These are phyloP conservation scores for Stegastes partitus DNA, from an alignment of 2,113 vertebrate genomes.

Conservation along the genomic window DNA sequence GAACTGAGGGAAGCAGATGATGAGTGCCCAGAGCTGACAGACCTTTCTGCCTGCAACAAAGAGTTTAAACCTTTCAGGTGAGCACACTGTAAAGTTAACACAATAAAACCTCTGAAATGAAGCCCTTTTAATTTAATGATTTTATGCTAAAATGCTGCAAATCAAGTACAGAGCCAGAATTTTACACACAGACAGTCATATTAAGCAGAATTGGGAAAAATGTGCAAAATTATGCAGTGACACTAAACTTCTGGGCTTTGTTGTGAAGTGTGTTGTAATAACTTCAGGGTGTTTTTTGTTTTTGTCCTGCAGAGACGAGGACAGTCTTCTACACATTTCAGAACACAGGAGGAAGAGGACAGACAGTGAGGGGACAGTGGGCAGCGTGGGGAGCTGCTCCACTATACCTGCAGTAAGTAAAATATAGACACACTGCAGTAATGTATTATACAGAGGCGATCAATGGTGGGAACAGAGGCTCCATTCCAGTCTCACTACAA, in stretches of 20 bases:
- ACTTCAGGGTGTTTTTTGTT: not conserved
- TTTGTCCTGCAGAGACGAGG: conserved; percentile 84
- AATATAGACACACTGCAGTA: not conserved
- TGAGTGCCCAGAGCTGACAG: conserved; percentile 84
- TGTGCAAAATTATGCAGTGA: not conserved
- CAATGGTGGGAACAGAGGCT: too few species aligned
- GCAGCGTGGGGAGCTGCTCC: conserved; percentile 90
- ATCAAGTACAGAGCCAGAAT: not conserved
- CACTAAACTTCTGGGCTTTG: not conserved
- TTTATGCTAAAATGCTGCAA: not conserved
- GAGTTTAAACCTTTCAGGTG: conserved; percentile 87
- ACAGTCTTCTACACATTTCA: conserved; percentile 76
- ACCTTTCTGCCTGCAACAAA: conserved; percentile 83
- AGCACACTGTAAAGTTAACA: not conserved
- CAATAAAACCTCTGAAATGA: not conserved
- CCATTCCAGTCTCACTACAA: not conserved
- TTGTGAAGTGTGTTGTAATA: not conserved
- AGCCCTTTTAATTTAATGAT: not conserved
- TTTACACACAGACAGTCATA: not conserved
- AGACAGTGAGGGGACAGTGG: conserved; percentile 86
- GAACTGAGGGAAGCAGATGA: conserved; percentile 76
- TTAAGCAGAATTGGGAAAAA: not conserved
- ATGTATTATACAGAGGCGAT: not conserved
- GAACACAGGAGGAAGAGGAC: conserved; percentile 88
- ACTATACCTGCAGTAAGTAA: conserved; percentile 92